Conservation (phyloP, 2,888 invertebrate genomes). For the Peribatodes rhomboidaria region DNA sequence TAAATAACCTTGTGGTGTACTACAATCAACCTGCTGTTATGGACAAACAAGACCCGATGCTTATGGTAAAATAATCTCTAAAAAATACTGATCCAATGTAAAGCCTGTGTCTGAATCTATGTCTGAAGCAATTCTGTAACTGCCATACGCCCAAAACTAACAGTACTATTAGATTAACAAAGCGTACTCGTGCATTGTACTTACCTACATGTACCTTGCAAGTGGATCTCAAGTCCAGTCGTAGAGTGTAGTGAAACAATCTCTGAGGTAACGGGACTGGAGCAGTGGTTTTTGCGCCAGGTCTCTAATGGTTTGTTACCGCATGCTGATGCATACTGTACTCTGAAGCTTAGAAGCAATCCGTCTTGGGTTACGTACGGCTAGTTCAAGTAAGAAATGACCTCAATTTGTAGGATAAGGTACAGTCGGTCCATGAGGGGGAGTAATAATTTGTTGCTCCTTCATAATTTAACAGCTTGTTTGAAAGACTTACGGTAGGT, state of each 20-base stretch:
- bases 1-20: not conserved
- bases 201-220: not conserved
- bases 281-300: constrained; percentile 54
- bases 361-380: constrained; percentile 20
- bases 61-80: too few relatives aligned
- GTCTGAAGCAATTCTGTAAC: not conserved
- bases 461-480: too few relatives aligned
- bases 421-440: not conserved
- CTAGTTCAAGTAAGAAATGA: constrained; percentile 19
- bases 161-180: constrained; percentile 31
- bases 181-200: constrained; percentile 6
- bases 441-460: too few relatives aligned
- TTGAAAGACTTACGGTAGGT: too few relatives aligned
- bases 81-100: too few relatives aligned
- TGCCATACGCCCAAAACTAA: constrained; percentile 23
- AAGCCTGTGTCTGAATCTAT: not conserved
- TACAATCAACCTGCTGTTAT: not conserved
- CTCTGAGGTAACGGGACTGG: constrained; percentile 61
- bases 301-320: constrained; percentile 42
- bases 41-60: not conserved
- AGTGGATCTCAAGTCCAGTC: constrained; percentile 26
- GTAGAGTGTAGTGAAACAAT: constrained; percentile 49
- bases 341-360: constrained; percentile 13
- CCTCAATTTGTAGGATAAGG: constrained; percentile 17
- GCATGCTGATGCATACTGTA: constrained; percentile 35